Evolutionary conservation across 1,140 invertebrate species (phyloP), one percentile per base, ranked within the genome.

Genomic region (Antheraea mylitta): DNA sequence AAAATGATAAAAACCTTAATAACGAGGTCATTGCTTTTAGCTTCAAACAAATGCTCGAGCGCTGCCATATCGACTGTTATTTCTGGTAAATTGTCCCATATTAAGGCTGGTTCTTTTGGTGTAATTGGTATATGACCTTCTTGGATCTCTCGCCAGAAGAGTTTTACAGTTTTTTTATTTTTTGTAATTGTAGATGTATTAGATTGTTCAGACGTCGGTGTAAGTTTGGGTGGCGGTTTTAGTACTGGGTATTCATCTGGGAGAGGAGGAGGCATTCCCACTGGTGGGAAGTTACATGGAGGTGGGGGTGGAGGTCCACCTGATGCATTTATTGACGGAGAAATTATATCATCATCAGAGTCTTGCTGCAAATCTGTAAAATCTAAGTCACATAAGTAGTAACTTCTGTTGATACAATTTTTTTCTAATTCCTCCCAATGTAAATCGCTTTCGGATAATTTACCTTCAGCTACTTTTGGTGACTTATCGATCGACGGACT

Each of bases 71-170:
- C 99, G 13, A 99, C 94, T 58, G 94, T 94, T 3, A 98, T 95
- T 11, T 95, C 94, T 58, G 94, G 95, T 22, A 99, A 86, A 82
- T 99, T 98, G 88, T 99, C 98, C 99, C 99, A 99, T 81, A 99
- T 97, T 71, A 98, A 98, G 22, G 95, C 95, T 58, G 93, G 93
- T 70, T 93, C 87, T 75, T 95, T 95, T 60, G 91, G 81, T 65
- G 92, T 92, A 42, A 95, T 94, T 6, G 95, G 94, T 48, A 96
- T 92, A 13, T 96, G 95, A 86, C 98, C 97, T 72, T 98, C 97
- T 72, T 97, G 94, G 7, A 98, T 95, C 92, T 99, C 98, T 86
- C 97, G 97, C 99, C 99, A 99, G 89, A 99, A 99, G n/a, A 99
- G 93, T 93, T 99, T 99, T 6, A 99, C 96, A n/a, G 99, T 99